Conservation (phyloP, 2,888 invertebrate species). For the Alloscopus bannaensis region DNA sequence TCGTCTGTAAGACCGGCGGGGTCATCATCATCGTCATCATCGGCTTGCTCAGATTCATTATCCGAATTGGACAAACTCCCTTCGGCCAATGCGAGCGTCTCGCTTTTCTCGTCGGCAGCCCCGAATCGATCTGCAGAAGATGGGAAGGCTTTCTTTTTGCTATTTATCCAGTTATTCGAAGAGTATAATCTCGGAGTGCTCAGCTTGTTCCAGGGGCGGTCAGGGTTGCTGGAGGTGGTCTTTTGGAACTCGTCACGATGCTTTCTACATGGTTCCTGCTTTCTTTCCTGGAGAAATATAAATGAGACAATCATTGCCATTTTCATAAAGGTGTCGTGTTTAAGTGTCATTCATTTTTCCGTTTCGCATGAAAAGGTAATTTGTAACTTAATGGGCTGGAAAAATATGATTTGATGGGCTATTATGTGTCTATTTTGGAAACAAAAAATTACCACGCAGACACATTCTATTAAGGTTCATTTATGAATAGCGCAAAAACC, state of each 20-base stretch:
- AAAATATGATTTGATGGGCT: too few species aligned
- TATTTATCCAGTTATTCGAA: constrained; percentile 22
- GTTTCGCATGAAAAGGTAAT: too few species aligned
- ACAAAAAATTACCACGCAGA: too few species aligned
- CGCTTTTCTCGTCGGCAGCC: constrained; percentile 66
- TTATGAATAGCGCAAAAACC: background rate
- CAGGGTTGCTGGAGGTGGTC: background rate
- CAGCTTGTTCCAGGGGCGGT: constrained; percentile 47
- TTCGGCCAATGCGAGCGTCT: constrained; percentile 72
- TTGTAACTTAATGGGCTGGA: too few species aligned
- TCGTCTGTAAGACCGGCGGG: constrained; percentile 4
- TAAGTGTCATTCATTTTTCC: background rate
- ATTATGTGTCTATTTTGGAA: too few species aligned
- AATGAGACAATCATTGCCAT: background rate
- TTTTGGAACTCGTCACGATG: constrained; percentile 65
- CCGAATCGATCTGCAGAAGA: constrained; percentile 63
- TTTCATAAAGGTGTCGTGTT: background rate
- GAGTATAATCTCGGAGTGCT: constrained; percentile 49
- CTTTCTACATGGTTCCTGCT: constrained; percentile 67
- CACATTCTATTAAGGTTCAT: background rate
- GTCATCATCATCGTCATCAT: constrained; percentile 21
- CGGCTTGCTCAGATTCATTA: constrained; percentile 63
- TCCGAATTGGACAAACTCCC: constrained; percentile 71
- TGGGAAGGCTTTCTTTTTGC: constrained; percentile 10
- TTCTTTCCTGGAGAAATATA: constrained; percentile 60